Conservation (phyloP, 2,113 vertebrate genomes). For the Dasyprocta punctata region DNA sequence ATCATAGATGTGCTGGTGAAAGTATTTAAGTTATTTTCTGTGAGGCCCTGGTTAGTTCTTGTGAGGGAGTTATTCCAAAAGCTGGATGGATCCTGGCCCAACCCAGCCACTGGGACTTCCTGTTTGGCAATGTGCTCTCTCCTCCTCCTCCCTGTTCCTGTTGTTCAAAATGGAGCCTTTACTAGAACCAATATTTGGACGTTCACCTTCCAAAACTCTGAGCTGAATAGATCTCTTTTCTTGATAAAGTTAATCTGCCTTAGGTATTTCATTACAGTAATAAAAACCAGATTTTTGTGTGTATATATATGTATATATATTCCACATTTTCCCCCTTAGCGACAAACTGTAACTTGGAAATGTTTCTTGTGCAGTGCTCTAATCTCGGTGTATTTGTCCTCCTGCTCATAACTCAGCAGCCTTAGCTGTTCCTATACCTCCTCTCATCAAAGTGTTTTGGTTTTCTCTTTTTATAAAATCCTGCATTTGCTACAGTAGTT, state of each 20-base stretch:
- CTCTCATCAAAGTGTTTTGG: background rate
- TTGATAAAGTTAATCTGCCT: background rate
- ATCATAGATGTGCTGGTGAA: background rate
- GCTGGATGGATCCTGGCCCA: background rate
- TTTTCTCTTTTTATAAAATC: background rate
- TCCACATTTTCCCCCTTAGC: background rate
- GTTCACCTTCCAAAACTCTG: background rate
- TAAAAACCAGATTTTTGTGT: background rate
- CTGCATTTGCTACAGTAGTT: background rate
- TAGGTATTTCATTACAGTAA: background rate
- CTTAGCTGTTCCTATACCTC: background rate
- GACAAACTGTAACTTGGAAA: background rate
- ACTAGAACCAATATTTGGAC: background rate
- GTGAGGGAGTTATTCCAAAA: background rate
- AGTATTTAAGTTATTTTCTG: background rate
- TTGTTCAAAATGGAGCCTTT: background rate
- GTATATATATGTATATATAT: background rate
- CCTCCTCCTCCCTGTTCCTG: background rate
- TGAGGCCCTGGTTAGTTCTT: background rate
- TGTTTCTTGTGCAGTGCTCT: background rate
- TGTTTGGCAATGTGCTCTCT: background rate
- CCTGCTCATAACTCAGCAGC: background rate
- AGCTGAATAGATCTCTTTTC: background rate
- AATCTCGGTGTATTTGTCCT: background rate
- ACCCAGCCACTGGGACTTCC: background rate